Conservation (phyloP, 2,888 invertebrate species). For the Chesias legatella region DNA sequence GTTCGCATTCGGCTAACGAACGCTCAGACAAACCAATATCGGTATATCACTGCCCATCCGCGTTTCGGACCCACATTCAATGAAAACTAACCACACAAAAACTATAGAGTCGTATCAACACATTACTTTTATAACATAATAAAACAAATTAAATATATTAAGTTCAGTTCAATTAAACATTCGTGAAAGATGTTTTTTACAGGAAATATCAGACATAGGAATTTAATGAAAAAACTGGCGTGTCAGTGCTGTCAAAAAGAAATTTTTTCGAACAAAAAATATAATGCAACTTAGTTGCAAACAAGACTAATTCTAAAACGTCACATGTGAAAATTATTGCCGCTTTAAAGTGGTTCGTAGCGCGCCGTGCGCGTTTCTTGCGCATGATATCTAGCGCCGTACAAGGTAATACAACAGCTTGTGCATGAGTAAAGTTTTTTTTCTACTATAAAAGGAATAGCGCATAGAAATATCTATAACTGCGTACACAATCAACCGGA, state of each 20-base stretch:
- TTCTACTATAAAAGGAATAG: conserved; percentile 38
- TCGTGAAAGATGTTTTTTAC: too few relatives aligned
- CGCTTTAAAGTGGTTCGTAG: background rate
- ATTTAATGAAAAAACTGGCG: background rate
- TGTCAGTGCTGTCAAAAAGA: conserved; percentile 30
- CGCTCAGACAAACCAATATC: conserved; percentile 68
- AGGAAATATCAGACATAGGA: background rate
- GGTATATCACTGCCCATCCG: conserved; percentile 71
- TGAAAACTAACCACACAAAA: conserved; percentile 52
- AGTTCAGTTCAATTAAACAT: too few relatives aligned
- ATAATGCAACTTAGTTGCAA: conserved; percentile 9
- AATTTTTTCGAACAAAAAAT: conserved; percentile 28
- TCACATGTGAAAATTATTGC: conserved; percentile 2
- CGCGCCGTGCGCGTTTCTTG: conserved; percentile 13
- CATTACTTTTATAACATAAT: too few relatives aligned
- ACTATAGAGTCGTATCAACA: conserved; percentile 45
- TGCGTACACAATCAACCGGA: conserved; percentile 62
- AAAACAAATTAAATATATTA: too few relatives aligned
- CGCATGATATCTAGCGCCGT: conserved; percentile 34
- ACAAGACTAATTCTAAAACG: conserved; percentile 7
- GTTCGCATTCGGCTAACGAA: conserved; percentile 65
- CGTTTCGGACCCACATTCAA: conserved; percentile 58
- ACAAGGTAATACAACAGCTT: conserved; percentile 39
- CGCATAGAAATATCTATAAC: conserved; percentile 44
- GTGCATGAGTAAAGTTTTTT: conserved; percentile 46